Evolutionary conservation across 92 coral and sea anemone genomes (phyloP).

Genomic region (Porites cylindrica): DNA sequence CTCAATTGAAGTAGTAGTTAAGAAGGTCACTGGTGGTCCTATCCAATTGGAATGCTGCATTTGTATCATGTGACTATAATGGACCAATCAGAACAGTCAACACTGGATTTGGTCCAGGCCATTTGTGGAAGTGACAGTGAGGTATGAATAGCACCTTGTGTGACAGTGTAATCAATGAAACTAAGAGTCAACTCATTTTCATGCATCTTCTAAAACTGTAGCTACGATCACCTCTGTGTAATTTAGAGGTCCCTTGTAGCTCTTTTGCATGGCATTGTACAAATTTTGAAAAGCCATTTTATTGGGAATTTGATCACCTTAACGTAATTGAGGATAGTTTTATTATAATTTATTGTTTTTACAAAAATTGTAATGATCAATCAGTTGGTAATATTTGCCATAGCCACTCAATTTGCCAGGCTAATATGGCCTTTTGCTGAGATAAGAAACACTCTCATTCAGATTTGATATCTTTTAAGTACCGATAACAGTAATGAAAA

Average conservation of each 20-base stretch:
- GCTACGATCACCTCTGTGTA: neutral
- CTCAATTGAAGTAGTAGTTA: neutral
- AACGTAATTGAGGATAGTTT: conserved; percentile 1
- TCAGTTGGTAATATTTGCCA: conserved; percentile 1
- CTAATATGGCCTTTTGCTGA: neutral
- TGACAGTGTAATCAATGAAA: neutral
- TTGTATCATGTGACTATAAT: neutral
- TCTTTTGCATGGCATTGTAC: neutral
- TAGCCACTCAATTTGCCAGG: neutral
- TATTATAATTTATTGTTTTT: neutral
- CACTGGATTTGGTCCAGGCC: neutral
- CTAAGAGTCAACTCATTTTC: no score
- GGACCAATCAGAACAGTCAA: neutral
- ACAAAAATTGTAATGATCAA: neutral
- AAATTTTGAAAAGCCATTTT: conserved; percentile 1
- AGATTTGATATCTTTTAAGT: no score
- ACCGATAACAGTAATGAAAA: no score
- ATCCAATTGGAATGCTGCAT: neutral
- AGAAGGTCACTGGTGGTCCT: neutral
- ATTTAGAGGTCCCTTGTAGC: neutral
- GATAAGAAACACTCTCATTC: neutral
- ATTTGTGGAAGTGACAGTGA: neutral
- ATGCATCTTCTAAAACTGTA: no score
- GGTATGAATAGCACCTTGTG: neutral
- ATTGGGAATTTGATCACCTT: neutral